Evolutionary conservation across 2,797 vertebrate species (phyloP).

Genomic region (Hippoglossus hippoglossus): DNA sequence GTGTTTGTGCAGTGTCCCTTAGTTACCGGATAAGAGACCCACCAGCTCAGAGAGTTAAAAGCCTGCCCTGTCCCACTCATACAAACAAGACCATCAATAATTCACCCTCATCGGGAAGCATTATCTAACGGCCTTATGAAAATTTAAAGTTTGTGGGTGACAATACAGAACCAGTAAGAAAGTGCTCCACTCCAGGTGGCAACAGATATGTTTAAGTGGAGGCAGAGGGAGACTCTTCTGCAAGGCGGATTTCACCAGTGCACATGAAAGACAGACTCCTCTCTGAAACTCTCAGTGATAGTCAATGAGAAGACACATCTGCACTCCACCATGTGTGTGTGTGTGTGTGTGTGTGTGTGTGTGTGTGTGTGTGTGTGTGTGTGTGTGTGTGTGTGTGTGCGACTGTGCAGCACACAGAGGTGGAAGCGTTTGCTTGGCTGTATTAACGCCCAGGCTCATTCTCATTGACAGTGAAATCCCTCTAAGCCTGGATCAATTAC

Average conservation of each 20-base stretch:
- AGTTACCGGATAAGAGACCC: conserved; percentile 83
- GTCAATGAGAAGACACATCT: conserved; percentile 45
- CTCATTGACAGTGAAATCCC: conserved; percentile 83
- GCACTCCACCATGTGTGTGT: conserved; percentile 1
- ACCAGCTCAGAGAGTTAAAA: conserved; percentile 82
- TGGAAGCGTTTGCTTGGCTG: conserved; percentile 75
- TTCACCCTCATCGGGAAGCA: conserved; percentile 83
- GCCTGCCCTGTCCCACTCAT: conserved; percentile 80
- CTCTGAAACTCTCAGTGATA: conserved; percentile 37
- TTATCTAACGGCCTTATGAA: conserved; percentile 86
- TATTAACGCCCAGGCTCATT: conserved; percentile 79
- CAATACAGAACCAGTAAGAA: conserved; percentile 74
- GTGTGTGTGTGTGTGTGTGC: conserved; percentile 12
- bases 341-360: conserved; percentile 10
- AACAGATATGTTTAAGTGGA: conserved; percentile 57
- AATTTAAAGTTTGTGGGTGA: conserved; percentile 81
- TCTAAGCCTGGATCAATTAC: conserved; percentile 86
- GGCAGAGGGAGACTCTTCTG: conserved; percentile 19
- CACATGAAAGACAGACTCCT: conserved; percentile 49
- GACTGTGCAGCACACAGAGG: conserved; percentile 57
- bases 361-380: conserved; percentile 1
- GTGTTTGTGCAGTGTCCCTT: conserved; percentile 84
- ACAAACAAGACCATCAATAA: conserved; percentile 85
- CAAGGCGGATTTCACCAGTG: conserved; percentile 51
- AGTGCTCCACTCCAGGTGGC: conserved; percentile 73